These are phyloP conservation scores for Leptocoma aspasia DNA, from an alignment of 2,113 vertebrate species.

Conservation along the genomic window DNA sequence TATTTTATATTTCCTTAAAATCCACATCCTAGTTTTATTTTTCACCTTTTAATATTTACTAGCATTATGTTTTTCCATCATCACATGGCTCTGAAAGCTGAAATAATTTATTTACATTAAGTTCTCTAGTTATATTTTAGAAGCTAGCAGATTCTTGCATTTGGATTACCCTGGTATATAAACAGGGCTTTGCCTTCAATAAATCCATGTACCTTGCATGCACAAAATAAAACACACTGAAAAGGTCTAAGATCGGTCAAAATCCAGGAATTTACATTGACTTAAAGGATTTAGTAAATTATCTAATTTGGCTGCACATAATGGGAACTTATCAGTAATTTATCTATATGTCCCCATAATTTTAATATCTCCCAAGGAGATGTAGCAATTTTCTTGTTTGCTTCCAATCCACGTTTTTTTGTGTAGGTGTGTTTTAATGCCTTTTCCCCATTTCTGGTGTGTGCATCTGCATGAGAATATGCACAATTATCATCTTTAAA, in stretches of 20 bases:
- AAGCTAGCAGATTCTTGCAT: not conserved
- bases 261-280: not conserved
- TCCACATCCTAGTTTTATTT: not conserved
- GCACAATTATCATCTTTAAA: conserved; percentile 46
- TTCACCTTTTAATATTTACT: not conserved
- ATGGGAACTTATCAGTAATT: not conserved
- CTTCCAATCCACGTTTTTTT: conserved; percentile 5
- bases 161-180: not conserved
- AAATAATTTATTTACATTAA: not conserved
- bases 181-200: not conserved
- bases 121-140: not conserved
- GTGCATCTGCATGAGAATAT: conserved; percentile 38
- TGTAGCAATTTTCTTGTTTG: conserved; percentile 45
- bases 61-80: not conserved
- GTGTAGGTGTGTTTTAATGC: conserved; percentile 60
- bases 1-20: not conserved
- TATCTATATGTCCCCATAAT: not conserved
- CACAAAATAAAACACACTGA: not conserved
- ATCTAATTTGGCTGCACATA: not conserved
- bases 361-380: not conserved
- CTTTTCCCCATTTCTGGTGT: not conserved
- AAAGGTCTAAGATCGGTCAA: not conserved
- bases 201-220: not conserved
- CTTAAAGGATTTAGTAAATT: not conserved
- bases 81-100: not conserved